Evolutionary conservation across 2,113 vertebrate genomes (phyloP).

Genomic region (Phaethon lepturus): DNA sequence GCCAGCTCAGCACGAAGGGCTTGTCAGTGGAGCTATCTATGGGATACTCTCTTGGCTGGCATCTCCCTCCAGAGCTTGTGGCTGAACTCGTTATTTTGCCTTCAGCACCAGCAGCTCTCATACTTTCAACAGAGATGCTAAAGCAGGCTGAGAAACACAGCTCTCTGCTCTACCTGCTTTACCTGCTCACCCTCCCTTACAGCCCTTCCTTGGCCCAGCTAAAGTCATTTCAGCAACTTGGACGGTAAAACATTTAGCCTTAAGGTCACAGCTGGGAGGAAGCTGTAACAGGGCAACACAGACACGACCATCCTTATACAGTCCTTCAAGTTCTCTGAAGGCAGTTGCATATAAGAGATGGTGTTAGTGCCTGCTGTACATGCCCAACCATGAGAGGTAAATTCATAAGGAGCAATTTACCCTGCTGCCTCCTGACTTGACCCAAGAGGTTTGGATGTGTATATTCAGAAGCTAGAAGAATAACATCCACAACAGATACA

Average conservation of each 20-base stretch:
- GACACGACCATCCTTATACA: neutral
- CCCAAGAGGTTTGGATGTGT: neutral
- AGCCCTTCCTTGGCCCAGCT: neutral
- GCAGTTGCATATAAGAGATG: neutral
- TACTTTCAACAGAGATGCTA: neutral
- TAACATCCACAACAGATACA: neutral
- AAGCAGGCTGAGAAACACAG: neutral
- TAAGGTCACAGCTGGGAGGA: neutral
- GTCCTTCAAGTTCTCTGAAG: neutral
- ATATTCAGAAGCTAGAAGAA: neutral
- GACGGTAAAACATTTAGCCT: neutral
- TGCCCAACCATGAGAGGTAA: neutral
- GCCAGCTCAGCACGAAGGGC: neutral
- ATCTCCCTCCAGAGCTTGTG: neutral
- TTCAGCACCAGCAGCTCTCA: neutral
- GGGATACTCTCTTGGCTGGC: neutral
- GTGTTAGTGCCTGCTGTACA: neutral
- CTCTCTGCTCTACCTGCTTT: conserved; percentile 23
- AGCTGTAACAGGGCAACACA: neutral
- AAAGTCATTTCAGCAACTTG: neutral
- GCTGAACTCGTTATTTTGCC: neutral
- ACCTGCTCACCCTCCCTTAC: conserved; percentile 15
- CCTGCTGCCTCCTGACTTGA: neutral
- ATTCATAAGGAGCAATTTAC: neutral
- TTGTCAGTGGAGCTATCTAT: neutral